A percentile compares a stretch with the other conserved stretches of the same genome.
Evolutionary conservation across 2,113 vertebrate species (phyloP).

Genomic region (Cryptomyrus ogoouensis): DNA sequence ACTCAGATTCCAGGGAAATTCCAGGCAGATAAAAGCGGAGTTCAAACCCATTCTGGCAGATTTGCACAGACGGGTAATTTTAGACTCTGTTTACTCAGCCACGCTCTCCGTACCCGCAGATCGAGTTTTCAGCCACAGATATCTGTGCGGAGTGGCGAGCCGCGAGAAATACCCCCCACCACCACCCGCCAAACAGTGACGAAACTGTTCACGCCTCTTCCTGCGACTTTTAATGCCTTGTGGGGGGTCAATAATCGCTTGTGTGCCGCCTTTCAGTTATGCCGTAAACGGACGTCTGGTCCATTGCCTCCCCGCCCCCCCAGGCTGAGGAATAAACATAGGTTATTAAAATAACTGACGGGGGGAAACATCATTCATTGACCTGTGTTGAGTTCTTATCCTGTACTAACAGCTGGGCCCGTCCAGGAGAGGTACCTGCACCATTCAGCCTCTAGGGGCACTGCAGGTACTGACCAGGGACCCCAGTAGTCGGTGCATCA

Average conservation of each 20-base stretch:
- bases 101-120: conserved; percentile 22
- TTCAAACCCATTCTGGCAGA: conserved; percentile 48
- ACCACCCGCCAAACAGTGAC: neutral
- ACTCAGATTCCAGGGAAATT: conserved; percentile 64
- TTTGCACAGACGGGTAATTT: conserved; percentile 50
- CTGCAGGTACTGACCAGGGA: neutral
- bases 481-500: neutral
- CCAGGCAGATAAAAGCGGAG: conserved; percentile 29
- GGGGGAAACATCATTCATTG: neutral
- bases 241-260: conserved; percentile 6
- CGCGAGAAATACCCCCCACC: neutral
- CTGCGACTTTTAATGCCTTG: neutral
- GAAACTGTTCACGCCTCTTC: neutral
- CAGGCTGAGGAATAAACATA: neutral
- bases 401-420: neutral
- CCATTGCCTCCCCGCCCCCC: neutral
- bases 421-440: neutral
- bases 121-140: conserved; percentile 12
- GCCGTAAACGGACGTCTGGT: neutral
- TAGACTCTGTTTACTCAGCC: conserved; percentile 51
- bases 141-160: neutral
- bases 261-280: neutral
- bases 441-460: neutral
- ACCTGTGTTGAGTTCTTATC: neutral
- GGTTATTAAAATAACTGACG: neutral